phyloP scores from a whole-genome alignment of 2,797 vertebrate species.

The Phrynocephalus forsythii region DNA sequence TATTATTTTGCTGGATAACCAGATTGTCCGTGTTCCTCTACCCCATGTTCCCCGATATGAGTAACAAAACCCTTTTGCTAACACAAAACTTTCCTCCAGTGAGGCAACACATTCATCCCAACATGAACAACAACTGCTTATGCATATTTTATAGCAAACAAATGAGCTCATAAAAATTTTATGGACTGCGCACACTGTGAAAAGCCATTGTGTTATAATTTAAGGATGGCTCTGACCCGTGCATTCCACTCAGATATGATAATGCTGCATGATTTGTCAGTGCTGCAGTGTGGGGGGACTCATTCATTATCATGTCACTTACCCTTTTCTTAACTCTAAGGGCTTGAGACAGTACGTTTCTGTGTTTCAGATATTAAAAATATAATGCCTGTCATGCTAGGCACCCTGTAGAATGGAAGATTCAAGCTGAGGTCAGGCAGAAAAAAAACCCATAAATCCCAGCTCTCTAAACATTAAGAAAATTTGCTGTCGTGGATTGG shows the following conservation, averaged over 20 bases:
- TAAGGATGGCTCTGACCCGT: constrained; percentile 48
- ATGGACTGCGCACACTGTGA: constrained; percentile 47
- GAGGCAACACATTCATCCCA: constrained; percentile 59
- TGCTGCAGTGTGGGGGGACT: neutral
- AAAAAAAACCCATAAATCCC: neutral
- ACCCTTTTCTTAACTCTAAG: neutral
- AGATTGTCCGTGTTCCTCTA: constrained; percentile 32
- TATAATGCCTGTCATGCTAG: neutral
- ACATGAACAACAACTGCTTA: constrained; percentile 53
- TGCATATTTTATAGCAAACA: constrained; percentile 78
- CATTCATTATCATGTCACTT: neutral
- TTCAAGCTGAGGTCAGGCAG: neutral
- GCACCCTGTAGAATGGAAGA: neutral
- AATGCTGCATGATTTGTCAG: constrained; percentile 31
- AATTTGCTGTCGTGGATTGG: neutral
- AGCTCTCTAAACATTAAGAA: neutral
- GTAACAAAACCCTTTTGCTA: constrained; percentile 44
- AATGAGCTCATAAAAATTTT: constrained; percentile 72
- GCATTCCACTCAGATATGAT: constrained; percentile 23
- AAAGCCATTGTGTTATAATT: constrained; percentile 33
- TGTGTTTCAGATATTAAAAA: neutral
- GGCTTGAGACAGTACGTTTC: too few relatives aligned
- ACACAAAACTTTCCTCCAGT: constrained; percentile 43
- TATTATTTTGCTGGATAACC: constrained; percentile 57
- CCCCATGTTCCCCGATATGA: constrained; percentile 36